Evolutionary conservation across 1,140 invertebrate genomes (phyloP).

Genomic region (Drosophila neocordata): DNA sequence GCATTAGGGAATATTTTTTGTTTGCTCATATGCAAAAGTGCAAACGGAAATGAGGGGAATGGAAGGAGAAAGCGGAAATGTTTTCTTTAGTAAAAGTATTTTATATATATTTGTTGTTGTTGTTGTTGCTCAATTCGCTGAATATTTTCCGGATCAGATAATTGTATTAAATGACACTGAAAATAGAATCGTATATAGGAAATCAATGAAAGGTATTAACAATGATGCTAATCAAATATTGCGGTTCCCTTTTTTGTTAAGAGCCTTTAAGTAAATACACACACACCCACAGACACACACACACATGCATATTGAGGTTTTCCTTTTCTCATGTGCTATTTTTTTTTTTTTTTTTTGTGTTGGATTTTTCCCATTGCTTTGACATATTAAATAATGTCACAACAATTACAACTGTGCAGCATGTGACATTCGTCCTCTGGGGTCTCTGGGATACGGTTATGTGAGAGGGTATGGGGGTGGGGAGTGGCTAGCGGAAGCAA

Average conservation of each 20-base stretch:
- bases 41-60: constrained; percentile 62
- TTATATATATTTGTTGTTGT: neutral
- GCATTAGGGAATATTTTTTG: constrained; percentile 66
- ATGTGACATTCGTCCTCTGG: constrained; percentile 27
- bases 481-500: constrained; percentile 19
- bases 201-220: constrained; percentile 51
- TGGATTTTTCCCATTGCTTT: constrained; percentile 72
- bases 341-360: constrained; percentile 36
- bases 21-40: constrained; percentile 39
- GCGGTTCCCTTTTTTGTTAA: constrained; percentile 58
- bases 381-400: constrained; percentile 80
- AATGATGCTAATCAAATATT: constrained; percentile 76
- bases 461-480: neutral
- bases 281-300: constrained; percentile 28
- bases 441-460: too few relatives aligned
- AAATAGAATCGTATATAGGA: constrained; percentile 53
- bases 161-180: constrained; percentile 68
- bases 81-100: constrained; percentile 56
- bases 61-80: constrained; percentile 9
- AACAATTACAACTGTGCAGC: constrained; percentile 72
- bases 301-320: constrained; percentile 1
- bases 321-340: neutral
- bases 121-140: constrained; percentile 28
- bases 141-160: constrained; percentile 64
- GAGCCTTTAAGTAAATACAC: constrained; percentile 24